phyloP scores from a whole-genome alignment of 2,113 vertebrate genomes.

The Esox niger region DNA sequence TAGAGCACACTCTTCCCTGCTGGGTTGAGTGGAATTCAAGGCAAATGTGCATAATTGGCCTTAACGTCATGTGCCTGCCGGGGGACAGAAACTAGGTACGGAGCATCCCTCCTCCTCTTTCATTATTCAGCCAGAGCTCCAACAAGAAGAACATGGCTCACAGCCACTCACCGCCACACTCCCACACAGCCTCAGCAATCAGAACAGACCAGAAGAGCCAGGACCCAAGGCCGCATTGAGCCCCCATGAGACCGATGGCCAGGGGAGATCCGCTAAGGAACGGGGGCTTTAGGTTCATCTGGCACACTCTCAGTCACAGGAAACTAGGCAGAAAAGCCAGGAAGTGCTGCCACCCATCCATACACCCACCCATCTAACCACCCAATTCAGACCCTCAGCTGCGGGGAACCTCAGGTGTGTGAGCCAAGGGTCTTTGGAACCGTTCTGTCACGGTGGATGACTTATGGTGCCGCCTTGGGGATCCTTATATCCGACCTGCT shows the following conservation, averaged over 20 bases:
- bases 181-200: neutral
- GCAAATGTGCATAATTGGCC: conserved; percentile 69
- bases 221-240: neutral
- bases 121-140: conserved; percentile 49
- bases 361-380: too few relatives aligned
- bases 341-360: too few relatives aligned
- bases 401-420: neutral
- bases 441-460: neutral
- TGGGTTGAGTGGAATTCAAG: conserved; percentile 56
- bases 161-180: neutral
- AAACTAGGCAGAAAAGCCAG: too few relatives aligned
- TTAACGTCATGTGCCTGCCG: conserved; percentile 69
- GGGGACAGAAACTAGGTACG: conserved; percentile 51
- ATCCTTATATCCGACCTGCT: neutral
- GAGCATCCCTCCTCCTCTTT: conserved; percentile 42
- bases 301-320: too few relatives aligned
- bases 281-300: too few relatives aligned
- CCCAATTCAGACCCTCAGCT: neutral
- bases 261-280: too few relatives aligned
- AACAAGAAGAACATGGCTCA: neutral
- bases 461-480: neutral
- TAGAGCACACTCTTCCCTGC: conserved; percentile 62
- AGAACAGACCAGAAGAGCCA: neutral
- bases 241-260: too few relatives aligned
- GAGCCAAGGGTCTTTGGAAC: neutral